Percentiles rank a stretch among this genome's conserved stretches.
Conservation (phyloP, 2,888 invertebrate species). For the Tridacna crocea region DNA sequence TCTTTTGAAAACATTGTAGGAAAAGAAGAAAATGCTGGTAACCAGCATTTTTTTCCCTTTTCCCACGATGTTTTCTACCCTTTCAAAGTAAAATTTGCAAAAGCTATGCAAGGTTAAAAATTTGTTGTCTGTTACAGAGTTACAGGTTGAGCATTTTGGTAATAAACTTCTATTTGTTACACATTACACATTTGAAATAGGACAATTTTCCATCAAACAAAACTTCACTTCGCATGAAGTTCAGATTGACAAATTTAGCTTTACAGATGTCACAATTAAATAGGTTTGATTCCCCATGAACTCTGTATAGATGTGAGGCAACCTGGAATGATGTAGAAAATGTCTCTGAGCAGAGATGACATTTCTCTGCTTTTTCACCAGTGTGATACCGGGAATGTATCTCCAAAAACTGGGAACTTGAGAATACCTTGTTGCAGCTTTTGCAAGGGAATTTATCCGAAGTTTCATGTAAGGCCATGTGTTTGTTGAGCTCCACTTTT, state of each 20-base stretch:
- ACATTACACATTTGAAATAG: conserved; percentile 54
- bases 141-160: not conserved
- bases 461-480: conserved; percentile 29
- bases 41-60: too few relatives aligned
- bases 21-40: too few relatives aligned
- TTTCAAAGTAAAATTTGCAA: too few relatives aligned
- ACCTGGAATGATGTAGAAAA: conserved; percentile 49
- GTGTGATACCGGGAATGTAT: conserved; percentile 38
- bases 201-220: conserved; percentile 54
- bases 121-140: too few relatives aligned
- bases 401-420: conserved; percentile 27
- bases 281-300: conserved; percentile 31
- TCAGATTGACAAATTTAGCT: conserved; percentile 54
- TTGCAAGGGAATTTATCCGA: conserved; percentile 29
- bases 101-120: too few relatives aligned
- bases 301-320: conserved; percentile 41
- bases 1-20: too few relatives aligned
- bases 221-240: conserved; percentile 47
- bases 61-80: too few relatives aligned
- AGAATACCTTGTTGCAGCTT: conserved; percentile 42
- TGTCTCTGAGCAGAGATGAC: conserved; percentile 25
- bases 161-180: conserved; percentile 19
- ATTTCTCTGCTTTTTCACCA: conserved; percentile 8
- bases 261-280: conserved; percentile 52
- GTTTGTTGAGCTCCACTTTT: conserved; percentile 26